phyloP scores from a whole-genome alignment of 2,888 invertebrate species.

The Chloroclysta siterata region DNA sequence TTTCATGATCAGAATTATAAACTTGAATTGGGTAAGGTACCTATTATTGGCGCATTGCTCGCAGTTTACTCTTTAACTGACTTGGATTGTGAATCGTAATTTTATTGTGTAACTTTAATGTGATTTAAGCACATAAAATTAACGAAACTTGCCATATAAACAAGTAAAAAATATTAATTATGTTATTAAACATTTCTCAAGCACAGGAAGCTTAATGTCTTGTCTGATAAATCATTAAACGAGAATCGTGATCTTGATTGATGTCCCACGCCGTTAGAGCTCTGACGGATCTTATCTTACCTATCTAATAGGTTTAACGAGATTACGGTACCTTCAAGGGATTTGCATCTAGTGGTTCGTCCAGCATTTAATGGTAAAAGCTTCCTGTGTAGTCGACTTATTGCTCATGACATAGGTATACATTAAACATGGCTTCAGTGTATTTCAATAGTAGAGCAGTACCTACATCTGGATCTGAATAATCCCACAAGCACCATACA shows the following conservation, averaged over 20 bases:
- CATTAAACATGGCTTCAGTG: neutral
- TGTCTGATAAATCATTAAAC: constrained; percentile 47
- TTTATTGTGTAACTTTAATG: neutral
- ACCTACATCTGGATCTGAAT: constrained; percentile 3
- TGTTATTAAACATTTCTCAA: constrained; percentile 18
- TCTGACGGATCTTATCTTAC: constrained; percentile 67
- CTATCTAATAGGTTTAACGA: constrained; percentile 74
- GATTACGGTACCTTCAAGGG: constrained; percentile 70
- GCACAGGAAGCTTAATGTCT: constrained; percentile 52
- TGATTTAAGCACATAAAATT: neutral
- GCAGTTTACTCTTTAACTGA: constrained; percentile 4
- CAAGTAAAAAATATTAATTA: constrained; percentile 9
- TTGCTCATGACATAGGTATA: constrained; percentile 8
- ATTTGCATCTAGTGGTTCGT: constrained; percentile 62
- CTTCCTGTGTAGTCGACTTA: constrained; percentile 29
- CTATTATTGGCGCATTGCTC: neutral
- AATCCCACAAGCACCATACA: constrained; percentile 13
- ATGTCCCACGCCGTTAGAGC: constrained; percentile 70
- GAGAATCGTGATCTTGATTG: constrained; percentile 67
- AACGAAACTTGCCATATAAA: neutral
- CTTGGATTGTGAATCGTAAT: neutral
- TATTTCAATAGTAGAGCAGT: neutral
- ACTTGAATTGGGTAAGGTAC: neutral
- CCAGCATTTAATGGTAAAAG: constrained; percentile 38
- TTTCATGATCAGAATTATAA: neutral